A percentile compares a stretch with the other conserved stretches of the same genome.
These are phyloP conservation scores for Eidolon helvum DNA, from an alignment of 2,113 vertebrate genomes.

Conservation along the genomic window DNA sequence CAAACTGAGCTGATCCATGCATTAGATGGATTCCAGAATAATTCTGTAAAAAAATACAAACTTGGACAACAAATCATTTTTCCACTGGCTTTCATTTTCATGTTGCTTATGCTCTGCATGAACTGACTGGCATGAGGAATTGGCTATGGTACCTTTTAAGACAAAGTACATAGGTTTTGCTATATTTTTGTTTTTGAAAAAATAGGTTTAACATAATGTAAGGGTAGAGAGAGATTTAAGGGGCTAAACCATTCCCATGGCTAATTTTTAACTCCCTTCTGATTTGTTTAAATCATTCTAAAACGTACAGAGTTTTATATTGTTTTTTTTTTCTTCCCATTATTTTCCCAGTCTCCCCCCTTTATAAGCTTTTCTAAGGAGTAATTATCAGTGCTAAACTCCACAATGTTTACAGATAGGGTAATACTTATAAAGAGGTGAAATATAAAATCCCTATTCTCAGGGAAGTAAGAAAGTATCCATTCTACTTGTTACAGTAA, in stretches of 20 bases:
- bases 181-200: not conserved
- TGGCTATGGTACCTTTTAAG: constrained; percentile 4
- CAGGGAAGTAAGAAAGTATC: not conserved
- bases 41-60: constrained; percentile 7
- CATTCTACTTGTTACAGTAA: not conserved
- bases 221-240: not conserved
- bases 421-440: not conserved
- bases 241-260: not conserved
- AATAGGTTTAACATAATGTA: not conserved
- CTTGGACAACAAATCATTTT: not conserved
- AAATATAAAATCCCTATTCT: not conserved
- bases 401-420: not conserved
- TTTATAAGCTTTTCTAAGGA: not conserved
- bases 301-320: not conserved
- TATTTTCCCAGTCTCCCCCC: not conserved
- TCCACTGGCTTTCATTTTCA: not conserved
- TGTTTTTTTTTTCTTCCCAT: not conserved
- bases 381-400: not conserved
- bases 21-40: not conserved
- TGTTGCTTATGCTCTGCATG: not conserved
- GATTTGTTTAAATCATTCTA: constrained; percentile 35
- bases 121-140: not conserved
- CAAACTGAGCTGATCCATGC: not conserved
- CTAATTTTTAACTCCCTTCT: constrained; percentile 47
- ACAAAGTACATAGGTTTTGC: constrained; percentile 3